A percentile compares a stretch with the other conserved stretches of the same genome.
phyloP scores from a whole-genome alignment of 2,888 invertebrate genomes.

The Trachelus stipa region DNA sequence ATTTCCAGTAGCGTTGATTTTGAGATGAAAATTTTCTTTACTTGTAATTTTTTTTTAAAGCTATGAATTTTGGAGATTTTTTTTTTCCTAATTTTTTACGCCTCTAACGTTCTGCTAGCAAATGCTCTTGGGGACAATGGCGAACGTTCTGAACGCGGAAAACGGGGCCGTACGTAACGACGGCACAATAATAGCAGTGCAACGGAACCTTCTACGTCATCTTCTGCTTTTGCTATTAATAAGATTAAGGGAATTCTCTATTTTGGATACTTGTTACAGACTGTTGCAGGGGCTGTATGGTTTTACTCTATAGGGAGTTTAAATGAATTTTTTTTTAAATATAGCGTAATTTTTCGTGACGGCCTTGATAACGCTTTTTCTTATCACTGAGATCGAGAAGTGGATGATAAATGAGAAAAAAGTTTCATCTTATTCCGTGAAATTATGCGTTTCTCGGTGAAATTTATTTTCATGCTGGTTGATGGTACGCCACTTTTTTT shows the following conservation, averaged over 20 bases:
- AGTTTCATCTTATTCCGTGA: background rate
- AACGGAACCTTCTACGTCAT: conserved; percentile 47
- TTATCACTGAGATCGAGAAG: background rate
- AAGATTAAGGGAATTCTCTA: conserved; percentile 47
- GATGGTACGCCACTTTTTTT: background rate
- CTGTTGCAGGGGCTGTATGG: background rate
- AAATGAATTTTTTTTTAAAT: background rate
- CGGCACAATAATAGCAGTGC: conserved; percentile 51
- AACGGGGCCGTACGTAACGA: conserved; percentile 36
- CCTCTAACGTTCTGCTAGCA: background rate
- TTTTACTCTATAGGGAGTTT: background rate
- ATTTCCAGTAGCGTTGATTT: background rate
- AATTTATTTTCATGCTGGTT: no score
- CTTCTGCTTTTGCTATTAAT: conserved; percentile 53
- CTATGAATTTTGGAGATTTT: no score
- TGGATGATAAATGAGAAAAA: background rate
- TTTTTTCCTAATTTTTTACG: no score
- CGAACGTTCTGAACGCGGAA: conserved; percentile 22
- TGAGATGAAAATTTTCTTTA: background rate
- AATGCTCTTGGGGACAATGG: background rate
- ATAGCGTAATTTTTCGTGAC: background rate
- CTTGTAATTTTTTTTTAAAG: background rate
- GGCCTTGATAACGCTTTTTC: background rate
- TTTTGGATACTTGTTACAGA: conserved; percentile 37
- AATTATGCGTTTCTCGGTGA: fast-evolving